Evolutionary conservation across 2,888 invertebrate species (phyloP), one percentile per base, ranked within the genome.

Genomic region (Epistrophella euchroma): DNA sequence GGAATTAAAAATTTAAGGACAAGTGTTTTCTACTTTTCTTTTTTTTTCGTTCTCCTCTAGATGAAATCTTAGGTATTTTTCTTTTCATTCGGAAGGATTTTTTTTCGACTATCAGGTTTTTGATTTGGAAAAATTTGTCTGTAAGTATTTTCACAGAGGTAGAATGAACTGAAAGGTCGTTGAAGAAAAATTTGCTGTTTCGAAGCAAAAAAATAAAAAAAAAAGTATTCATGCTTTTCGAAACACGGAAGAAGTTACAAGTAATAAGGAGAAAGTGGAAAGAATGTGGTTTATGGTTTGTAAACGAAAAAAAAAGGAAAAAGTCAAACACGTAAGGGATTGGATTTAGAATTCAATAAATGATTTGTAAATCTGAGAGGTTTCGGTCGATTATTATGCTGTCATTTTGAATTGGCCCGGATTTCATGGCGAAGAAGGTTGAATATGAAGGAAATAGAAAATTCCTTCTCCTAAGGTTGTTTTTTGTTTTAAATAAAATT

Each of bases 1-100:
- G 71, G 70, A 86, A 86, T 86, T 82, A 86, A 86, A 86, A 86
- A 82, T 86, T 82, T 78, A 86, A 74, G 82, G 70, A 86, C 86
- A 82, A 77, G 74, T 64, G 76, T 86, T 64, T 78, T 76, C 2
- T 66, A 60, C 62, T 71, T 78, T 76, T 17, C 19, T 15, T 15
- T 19, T 37, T 15, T 22, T 19, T 60, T 40, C 22, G 40, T 60
- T 60, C 22, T 15, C 9, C 37, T 60, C 60, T 52, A 64, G 47
- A 82, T 72, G 58, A 78, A 86, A 82, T 86, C 77, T 82, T 64
- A 56, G 55, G 82, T 78, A 86, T 50, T 52, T 37, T 35, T 52
- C 62, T 77, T 73, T 78, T 77, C 73, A 66, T 55, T 77, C 43
- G 4, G 47, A 17, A 62, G 52, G 66, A 50, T 76, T 81, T 76